Conservation (phyloP, 1,140 invertebrate species). For the Atopsyche davidsoni region DNA sequence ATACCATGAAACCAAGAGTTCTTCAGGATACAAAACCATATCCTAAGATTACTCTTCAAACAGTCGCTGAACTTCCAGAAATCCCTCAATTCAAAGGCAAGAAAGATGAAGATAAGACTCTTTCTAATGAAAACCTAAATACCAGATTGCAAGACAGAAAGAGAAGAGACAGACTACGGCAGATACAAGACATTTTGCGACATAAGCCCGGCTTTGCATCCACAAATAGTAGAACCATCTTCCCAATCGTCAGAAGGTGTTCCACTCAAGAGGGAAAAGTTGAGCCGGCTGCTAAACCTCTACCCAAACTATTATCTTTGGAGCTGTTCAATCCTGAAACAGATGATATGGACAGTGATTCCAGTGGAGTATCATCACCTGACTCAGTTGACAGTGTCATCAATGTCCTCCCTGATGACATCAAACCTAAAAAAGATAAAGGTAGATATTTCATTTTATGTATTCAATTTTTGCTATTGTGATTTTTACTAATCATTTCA, state of each 20-base stretch:
- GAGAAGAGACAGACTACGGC: slow-evolving; percentile 55
- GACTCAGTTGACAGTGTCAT: slow-evolving; percentile 82
- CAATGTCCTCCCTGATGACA: slow-evolving; percentile 51
- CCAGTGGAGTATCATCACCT: slow-evolving; percentile 77
- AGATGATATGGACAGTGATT: slow-evolving; percentile 85
- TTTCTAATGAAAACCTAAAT: slow-evolving; percentile 38
- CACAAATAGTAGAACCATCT: slow-evolving; percentile 34
- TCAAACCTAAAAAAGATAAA: slow-evolving; percentile 43
- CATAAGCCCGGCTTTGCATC: slow-evolving; percentile 47
- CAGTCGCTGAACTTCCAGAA: slow-evolving; percentile 52
- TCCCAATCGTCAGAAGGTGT: slow-evolving; percentile 51
- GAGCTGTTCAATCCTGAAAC: slow-evolving; percentile 87
- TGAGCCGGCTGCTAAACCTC: slow-evolving; percentile 49
- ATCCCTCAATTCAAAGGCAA: slow-evolving; percentile 52
- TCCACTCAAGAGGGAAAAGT: slow-evolving; percentile 47
- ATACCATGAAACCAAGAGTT: slow-evolving; percentile 41
- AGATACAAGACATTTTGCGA: slow-evolving; percentile 62
- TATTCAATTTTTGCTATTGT: too few relatives aligned
- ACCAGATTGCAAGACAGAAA: slow-evolving; percentile 41
- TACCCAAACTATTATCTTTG: slow-evolving; percentile 68
- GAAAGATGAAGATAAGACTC: slow-evolving; percentile 33
- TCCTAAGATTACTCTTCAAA: slow-evolving; percentile 53
- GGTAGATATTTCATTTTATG: slow-evolving; percentile 32
- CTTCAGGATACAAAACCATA: slow-evolving; percentile 48
- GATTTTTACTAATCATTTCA: too few relatives aligned